These are phyloP conservation scores for Dendrolimus kikuchii DNA, from an alignment of 1,140 invertebrate genomes.

Conservation along the genomic window DNA sequence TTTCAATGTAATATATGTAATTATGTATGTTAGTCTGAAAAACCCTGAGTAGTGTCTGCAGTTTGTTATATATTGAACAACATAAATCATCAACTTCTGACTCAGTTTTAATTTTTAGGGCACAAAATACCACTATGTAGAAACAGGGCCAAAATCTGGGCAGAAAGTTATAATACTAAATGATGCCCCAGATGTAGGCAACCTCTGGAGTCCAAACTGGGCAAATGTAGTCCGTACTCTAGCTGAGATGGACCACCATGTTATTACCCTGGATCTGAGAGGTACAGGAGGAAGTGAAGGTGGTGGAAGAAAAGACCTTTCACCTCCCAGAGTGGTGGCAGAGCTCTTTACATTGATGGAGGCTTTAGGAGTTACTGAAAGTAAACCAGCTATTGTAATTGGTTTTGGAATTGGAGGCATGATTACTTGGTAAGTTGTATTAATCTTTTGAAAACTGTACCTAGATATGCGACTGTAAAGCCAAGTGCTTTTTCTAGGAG, in stretches of 20 bases:
- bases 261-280: slow-evolving; percentile 52
- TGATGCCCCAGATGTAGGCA: slow-evolving; percentile 49
- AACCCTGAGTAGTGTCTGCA: no score
- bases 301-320: slow-evolving; percentile 38
- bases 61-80: no score
- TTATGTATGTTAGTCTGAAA: no score
- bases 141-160: slow-evolving; percentile 48
- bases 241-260: slow-evolving; percentile 40
- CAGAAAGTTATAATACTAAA: slow-evolving; percentile 43
- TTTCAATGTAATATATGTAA: no score
- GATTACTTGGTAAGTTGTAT: slow-evolving; percentile 45
- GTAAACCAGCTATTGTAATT: slow-evolving; percentile 42
- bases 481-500: no score
- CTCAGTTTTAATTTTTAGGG: slow-evolving; percentile 33
- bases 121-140: slow-evolving; percentile 62
- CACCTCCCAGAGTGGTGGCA: slow-evolving; percentile 43
- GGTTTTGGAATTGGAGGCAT: slow-evolving; percentile 62
- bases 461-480: no score
- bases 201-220: slow-evolving; percentile 51
- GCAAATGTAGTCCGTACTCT: slow-evolving; percentile 32
- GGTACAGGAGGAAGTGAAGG: slow-evolving; percentile 55
- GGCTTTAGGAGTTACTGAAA: slow-evolving; percentile 46
- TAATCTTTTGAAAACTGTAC: no score
- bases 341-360: slow-evolving; percentile 40
- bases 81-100: no score